Percentiles rank a stretch among this genome's conserved stretches.
Conservation (phyloP, 1,140 invertebrate genomes). For the Periplaneta americana region DNA sequence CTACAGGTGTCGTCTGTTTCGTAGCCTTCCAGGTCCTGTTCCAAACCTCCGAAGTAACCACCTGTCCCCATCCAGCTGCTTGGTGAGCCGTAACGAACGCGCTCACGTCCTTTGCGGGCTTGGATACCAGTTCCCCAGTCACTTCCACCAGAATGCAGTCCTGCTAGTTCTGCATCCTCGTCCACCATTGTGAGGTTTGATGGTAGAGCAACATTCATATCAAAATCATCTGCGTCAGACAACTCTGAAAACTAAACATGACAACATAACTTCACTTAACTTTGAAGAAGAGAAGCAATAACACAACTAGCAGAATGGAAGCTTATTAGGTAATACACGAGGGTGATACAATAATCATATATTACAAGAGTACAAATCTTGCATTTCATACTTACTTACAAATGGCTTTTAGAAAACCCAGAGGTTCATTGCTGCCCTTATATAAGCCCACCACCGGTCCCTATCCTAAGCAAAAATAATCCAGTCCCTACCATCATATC, state of each 20-base stretch:
- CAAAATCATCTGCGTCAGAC: constrained; percentile 27
- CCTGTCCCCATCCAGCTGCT: constrained; percentile 26
- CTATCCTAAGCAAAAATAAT: no score
- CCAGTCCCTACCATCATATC: no score
- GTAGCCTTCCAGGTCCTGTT: constrained; percentile 32
- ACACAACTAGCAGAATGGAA: no score
- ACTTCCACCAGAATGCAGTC: constrained; percentile 22
- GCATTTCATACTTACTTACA: no score
- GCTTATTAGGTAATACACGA: no score
- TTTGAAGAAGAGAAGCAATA: no score
- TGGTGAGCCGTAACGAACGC: constrained; percentile 32
- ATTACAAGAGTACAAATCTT: no score
- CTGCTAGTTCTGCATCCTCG: constrained; percentile 20
- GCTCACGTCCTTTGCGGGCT: constrained; percentile 6
- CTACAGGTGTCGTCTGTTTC: constrained; percentile 27
- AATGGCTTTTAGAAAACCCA: no score
- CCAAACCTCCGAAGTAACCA: constrained; percentile 11
- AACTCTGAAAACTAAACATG: not conserved
- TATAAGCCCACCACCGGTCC: no score
- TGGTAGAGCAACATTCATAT: constrained; percentile 36
- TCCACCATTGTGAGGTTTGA: constrained; percentile 35
- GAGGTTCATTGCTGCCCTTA: no score
- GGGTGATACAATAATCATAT: no score
- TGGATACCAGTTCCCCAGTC: constrained; percentile 32
- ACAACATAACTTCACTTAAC: no score